Percentiles rank a stretch among this genome's conserved stretches.
Conservation (phyloP, 1,140 invertebrate genomes). For the Lordiphosa collinella region DNA sequence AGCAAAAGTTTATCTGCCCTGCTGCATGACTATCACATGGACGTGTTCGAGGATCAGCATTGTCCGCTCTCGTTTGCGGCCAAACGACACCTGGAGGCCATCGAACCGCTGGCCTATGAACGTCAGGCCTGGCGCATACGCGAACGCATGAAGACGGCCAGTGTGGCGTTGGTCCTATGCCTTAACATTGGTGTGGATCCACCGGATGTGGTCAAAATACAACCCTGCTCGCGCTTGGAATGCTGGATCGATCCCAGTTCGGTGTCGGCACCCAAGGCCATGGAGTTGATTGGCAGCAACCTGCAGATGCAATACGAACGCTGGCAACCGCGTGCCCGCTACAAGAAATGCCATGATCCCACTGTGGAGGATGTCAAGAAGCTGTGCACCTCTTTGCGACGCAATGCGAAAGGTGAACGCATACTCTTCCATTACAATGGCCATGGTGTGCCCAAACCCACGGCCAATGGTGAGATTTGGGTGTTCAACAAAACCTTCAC, state of each 20-base stretch:
- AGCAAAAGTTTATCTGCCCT: neutral
- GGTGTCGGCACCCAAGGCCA: conserved; percentile 94
- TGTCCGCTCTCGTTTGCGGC: conserved; percentile 66
- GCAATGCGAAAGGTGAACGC: conserved; percentile 99
- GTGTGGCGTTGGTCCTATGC: conserved; percentile 98
- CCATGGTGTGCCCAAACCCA: conserved; percentile 99
- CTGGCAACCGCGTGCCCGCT: conserved; percentile 97
- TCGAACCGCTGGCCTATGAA: conserved; percentile 43
- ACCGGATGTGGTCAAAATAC: conserved; percentile 97
- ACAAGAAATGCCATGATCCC: conserved; percentile 97
- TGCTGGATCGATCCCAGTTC: conserved; percentile 97
- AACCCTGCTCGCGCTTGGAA: conserved; percentile 96
- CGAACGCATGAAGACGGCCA: conserved; percentile 97
- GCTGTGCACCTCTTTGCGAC: conserved; percentile 94
- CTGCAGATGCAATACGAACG: conserved; percentile 98
- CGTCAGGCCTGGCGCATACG: conserved; percentile 62
- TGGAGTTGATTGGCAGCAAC: conserved; percentile 94
- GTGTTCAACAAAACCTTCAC: conserved; percentile 99
- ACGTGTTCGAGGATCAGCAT: conserved; percentile 8
- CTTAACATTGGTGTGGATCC: conserved; percentile 99
- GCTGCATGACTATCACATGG: conserved; percentile 15
- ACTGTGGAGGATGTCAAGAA: conserved; percentile 99
- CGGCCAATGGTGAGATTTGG: conserved; percentile 99
- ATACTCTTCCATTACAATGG: conserved; percentile 99
- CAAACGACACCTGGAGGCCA: conserved; percentile 65